Conservation (phyloP, 1,140 invertebrate species). For the Papilio polytes region DNA sequence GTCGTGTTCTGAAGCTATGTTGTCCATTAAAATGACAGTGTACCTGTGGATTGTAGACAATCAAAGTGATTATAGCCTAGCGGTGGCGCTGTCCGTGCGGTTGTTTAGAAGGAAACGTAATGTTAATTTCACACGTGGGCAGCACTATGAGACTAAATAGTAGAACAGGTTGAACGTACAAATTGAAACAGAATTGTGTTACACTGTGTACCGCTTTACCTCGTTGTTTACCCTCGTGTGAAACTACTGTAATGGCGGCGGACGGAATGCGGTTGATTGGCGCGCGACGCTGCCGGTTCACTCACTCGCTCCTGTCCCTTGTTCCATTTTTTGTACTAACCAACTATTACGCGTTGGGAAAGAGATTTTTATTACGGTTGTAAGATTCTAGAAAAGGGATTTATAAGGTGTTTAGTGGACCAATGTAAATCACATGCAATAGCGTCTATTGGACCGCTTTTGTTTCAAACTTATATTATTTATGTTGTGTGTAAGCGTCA, state of each 20-base stretch:
- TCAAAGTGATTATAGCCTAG: slow-evolving; percentile 11
- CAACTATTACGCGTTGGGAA: slow-evolving; percentile 3
- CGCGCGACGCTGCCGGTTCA: slow-evolving; percentile 12
- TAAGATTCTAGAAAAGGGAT: neutral
- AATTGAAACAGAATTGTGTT: neutral
- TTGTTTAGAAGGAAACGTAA: slow-evolving; percentile 32
- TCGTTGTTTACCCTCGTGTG: neutral
- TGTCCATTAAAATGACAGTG: neutral
- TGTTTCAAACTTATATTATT: neutral
- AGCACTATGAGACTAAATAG: neutral
- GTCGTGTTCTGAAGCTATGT: neutral
- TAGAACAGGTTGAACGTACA: neutral
- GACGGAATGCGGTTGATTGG: slow-evolving; percentile 29
- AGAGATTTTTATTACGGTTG: neutral
- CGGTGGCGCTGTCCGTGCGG: neutral
- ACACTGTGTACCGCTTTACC: neutral
- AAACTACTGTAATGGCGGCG: slow-evolving; percentile 10
- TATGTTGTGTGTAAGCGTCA: neutral
- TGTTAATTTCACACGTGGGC: neutral
- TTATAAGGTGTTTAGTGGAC: neutral
- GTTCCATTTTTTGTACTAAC: slow-evolving; percentile 13
- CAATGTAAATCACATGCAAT: neutral
- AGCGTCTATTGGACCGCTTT: neutral
- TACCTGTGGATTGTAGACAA: neutral
- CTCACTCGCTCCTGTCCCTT: slow-evolving; percentile 20